A percentile compares a stretch with the other conserved stretches of the same genome.
phyloP scores from a whole-genome alignment of 2,113 vertebrate species.

The Lasiurus borealis region DNA sequence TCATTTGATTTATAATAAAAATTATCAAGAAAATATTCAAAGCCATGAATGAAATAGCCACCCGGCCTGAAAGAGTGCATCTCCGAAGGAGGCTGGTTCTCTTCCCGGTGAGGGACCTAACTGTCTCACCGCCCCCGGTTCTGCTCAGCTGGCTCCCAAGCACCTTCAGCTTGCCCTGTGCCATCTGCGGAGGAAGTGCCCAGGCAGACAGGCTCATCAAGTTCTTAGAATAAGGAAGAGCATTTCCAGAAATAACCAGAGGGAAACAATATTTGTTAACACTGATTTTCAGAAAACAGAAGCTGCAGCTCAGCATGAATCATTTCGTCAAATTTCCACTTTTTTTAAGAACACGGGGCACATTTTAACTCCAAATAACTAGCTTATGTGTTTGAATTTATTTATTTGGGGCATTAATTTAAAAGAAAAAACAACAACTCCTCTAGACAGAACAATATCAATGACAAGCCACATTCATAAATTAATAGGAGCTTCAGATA shows the following conservation, averaged over 20 bases:
- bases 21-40: rapidly evolving
- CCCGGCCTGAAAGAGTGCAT: background rate
- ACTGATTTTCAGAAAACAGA: background rate
- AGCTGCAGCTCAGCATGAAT: background rate
- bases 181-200: background rate
- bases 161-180: background rate
- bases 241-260: background rate
- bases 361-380: background rate
- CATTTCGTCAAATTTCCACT: background rate
- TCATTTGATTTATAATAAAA: background rate
- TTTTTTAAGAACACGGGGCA: background rate
- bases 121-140: background rate
- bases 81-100: background rate
- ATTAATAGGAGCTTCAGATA: background rate
- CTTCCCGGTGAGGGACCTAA: background rate
- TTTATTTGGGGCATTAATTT: background rate
- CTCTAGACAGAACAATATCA: background rate
- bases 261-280: background rate
- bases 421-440: background rate
- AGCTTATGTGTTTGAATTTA: background rate
- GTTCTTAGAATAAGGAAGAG: background rate
- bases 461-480: background rate
- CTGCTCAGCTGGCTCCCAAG: background rate
- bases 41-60: rapidly evolving
- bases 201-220: background rate